Conservation (phyloP, 2,888 invertebrate genomes). For the Hyposoter didymator region DNA sequence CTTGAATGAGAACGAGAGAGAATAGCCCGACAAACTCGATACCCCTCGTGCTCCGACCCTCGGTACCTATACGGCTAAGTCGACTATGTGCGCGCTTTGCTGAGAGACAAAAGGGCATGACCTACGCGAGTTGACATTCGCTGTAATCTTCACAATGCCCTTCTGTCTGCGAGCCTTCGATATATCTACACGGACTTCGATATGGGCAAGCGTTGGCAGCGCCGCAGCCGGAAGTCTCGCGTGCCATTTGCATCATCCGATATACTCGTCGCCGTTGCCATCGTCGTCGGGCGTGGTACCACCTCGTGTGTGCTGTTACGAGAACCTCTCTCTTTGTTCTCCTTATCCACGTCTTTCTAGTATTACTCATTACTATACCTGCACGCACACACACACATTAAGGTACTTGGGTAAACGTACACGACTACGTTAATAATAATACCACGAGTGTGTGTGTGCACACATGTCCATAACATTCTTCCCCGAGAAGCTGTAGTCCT, state of each 20-base stretch:
- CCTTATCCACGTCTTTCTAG: slow-evolving; percentile 33
- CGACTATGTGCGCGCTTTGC: neutral
- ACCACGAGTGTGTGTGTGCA: neutral
- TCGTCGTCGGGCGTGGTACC: slow-evolving; percentile 65
- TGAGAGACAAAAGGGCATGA: slow-evolving; percentile 16
- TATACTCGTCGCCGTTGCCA: slow-evolving; percentile 67
- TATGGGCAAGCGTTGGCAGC: slow-evolving; percentile 39
- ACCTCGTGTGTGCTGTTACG: slow-evolving; percentile 65
- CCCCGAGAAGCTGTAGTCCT: neutral
- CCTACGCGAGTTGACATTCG: neutral
- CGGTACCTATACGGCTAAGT: slow-evolving; percentile 16
- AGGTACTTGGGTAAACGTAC: neutral
- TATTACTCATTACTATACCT: slow-evolving; percentile 16
- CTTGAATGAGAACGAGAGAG: slow-evolving; percentile 60
- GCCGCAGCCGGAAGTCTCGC: slow-evolving; percentile 82
- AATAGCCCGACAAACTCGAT: slow-evolving; percentile 67
- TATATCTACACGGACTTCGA: slow-evolving; percentile 33
- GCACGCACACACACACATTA: neutral
- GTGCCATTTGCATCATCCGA: slow-evolving; percentile 81
- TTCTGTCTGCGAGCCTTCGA: neutral
- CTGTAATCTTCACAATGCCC: neutral
- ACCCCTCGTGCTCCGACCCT: slow-evolving; percentile 54
- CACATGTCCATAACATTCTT: slow-evolving; percentile 22
- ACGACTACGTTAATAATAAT: neutral
- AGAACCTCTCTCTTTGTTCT: slow-evolving; percentile 37